A percentile compares a stretch with the other conserved stretches of the same genome.
Evolutionary conservation across 2,888 invertebrate species (phyloP).

Genomic region (Theretra japonica): DNA sequence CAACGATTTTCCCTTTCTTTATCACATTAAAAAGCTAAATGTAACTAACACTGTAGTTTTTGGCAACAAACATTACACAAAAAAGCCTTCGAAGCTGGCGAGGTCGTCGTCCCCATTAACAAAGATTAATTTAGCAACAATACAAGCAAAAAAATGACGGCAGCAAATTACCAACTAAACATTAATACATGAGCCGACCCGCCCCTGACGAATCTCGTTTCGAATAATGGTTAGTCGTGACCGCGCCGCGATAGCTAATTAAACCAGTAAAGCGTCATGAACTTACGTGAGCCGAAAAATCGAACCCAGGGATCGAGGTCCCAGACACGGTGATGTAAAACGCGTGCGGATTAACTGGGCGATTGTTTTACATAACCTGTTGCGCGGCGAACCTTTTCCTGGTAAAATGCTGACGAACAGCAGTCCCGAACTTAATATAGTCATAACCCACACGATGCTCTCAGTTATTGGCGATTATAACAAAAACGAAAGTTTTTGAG

Average conservation of each 20-base stretch:
- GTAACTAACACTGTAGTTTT: conserved; percentile 17
- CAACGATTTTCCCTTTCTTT: conserved; percentile 14
- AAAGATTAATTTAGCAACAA: conserved; percentile 54
- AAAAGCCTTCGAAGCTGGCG: conserved; percentile 20
- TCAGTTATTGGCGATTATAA: neutral
- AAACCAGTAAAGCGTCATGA: conserved; percentile 44
- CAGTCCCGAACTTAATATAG: neutral
- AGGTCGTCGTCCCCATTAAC: conserved; percentile 44
- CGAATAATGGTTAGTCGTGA: conserved; percentile 60
- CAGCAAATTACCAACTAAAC: conserved; percentile 70
- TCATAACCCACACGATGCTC: neutral
- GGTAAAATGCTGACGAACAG: conserved; percentile 19
- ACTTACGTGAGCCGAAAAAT: conserved; percentile 40
- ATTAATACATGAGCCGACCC: conserved; percentile 66
- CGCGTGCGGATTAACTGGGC: neutral
- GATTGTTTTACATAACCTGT: conserved; percentile 3
- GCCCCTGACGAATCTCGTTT: conserved; percentile 52
- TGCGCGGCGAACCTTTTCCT: neutral
- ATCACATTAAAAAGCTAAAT: conserved; percentile 6
- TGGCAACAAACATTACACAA: conserved; percentile 16
- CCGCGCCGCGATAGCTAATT: conserved; percentile 48
- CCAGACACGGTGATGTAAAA: neutral
- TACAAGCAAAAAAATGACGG: conserved; percentile 57
- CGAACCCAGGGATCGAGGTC: conserved; percentile 1
- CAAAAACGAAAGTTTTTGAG: neutral